Evolutionary conservation across 2,113 vertebrate species (phyloP), one percentile per base, ranked within the genome.

Genomic region (Rallus limicola): DNA sequence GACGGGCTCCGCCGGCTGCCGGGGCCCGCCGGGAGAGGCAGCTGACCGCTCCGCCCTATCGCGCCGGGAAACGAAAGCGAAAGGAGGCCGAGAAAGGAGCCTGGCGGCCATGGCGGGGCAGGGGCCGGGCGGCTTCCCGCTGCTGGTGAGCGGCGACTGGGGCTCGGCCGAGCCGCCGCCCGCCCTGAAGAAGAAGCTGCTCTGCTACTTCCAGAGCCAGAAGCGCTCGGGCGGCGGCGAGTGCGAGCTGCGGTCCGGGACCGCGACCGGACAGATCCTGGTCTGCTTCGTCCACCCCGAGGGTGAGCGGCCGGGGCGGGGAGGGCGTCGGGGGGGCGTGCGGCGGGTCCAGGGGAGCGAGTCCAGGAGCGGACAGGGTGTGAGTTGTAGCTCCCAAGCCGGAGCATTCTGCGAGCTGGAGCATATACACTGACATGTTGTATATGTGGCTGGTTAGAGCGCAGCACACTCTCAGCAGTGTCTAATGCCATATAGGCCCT

Each of bases 171-270:
- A 64, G 55, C 88, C 88, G 19, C 76, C 82, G 10, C 18, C 89
- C 67, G 58, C 97, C n/a, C 29, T 98, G 17, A 96, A 64, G 84
- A 98, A 90, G 58, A 99, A 99, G 44, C 75, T 99, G 15, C 96
- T 97, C 23, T 96, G 98, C 91, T 99, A 99, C 72, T 99, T 99
- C 83, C 98, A 99, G 80, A 99, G 98, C 82, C 97, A 62, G 55
- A 98, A 91, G 97, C 98, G 96, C 44, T 98, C 99, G 0, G 97
- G 97, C 16, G 99, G 99, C 1, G 98, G 98, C 3, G 98, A 99
- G 85, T 99, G 99, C 58, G 86, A 97, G 14, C 97, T 99, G 16
- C 94, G 0, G 58, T 62, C 19, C 33, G 81, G 78, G 12, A 6
- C 76, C 85, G 1, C 14, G 5, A 16, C 13, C 46, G 56, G 40